Evolutionary conservation across 2,888 invertebrate species (phyloP).

Genomic region (Leptinotarsa juncta): DNA sequence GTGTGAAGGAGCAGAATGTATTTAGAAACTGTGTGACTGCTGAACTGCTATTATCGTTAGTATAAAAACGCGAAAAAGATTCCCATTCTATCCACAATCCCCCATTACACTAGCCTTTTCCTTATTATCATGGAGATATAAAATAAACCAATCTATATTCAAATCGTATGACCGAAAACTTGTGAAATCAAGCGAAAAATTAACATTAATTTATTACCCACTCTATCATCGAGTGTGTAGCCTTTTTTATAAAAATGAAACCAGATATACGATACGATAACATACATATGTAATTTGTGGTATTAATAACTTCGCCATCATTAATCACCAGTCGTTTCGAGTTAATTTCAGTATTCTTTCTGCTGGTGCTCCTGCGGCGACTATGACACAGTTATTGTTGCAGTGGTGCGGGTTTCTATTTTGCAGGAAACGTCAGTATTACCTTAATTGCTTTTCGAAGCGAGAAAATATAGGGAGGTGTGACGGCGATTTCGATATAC

Average conservation of each 20-base stretch:
- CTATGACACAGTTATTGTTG: conserved; percentile 46
- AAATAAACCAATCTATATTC: conserved; percentile 10
- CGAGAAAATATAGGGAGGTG: neutral
- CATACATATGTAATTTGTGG: conserved; percentile 53
- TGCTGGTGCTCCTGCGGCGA: conserved; percentile 53
- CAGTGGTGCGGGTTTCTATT: conserved; percentile 29
- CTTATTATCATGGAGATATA: neutral
- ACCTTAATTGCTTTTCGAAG: conserved; percentile 25
- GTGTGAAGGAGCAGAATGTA: too few species aligned
- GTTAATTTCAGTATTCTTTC: conserved; percentile 58
- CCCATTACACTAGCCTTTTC: neutral
- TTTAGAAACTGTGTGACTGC: too few species aligned
- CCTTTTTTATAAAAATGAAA: conserved; percentile 43
- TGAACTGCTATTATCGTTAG: too few species aligned
- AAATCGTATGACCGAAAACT: conserved; percentile 20
- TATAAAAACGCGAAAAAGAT: too few species aligned
- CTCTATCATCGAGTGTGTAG: conserved; percentile 48
- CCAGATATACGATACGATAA: conserved; percentile 50
- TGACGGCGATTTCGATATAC: neutral
- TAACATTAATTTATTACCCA: conserved; percentile 44
- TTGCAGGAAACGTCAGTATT: conserved; percentile 32
- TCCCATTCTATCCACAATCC: too few species aligned
- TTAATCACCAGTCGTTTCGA: conserved; percentile 60
- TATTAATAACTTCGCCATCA: conserved; percentile 55
- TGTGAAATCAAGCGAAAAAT: conserved; percentile 37